phyloP scores from a whole-genome alignment of 2,113 vertebrate species.

The Murina feae region DNA sequence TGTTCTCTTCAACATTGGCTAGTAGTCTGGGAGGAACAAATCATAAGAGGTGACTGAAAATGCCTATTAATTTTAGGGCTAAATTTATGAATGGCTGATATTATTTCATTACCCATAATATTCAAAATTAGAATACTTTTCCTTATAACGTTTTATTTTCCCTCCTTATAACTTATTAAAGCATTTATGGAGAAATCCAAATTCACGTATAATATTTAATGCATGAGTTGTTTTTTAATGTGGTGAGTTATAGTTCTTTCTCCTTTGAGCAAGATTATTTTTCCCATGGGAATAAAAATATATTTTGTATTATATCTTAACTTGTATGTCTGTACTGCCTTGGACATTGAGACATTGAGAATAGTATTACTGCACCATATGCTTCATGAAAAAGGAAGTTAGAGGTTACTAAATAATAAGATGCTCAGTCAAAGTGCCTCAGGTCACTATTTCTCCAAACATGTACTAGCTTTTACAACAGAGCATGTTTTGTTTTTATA shows the following conservation, averaged over 20 bases:
- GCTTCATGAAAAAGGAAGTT: neutral
- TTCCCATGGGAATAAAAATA: neutral
- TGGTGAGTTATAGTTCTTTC: neutral
- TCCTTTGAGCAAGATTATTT: neutral
- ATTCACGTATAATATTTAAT: neutral
- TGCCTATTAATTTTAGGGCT: constrained; percentile 58
- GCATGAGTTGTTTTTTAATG: neutral
- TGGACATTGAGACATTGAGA: neutral
- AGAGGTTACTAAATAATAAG: neutral
- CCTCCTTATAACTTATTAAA: neutral
- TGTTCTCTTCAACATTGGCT: constrained; percentile 54
- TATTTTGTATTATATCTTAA: neutral
- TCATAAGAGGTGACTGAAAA: constrained; percentile 27
- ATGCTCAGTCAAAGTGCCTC: neutral
- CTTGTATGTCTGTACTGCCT: neutral
- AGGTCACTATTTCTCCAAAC: neutral
- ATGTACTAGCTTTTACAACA: neutral
- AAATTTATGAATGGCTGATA: constrained; percentile 51
- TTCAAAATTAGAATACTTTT: neutral
- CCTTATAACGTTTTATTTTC: neutral
- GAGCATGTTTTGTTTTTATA: neutral
- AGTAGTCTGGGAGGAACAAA: constrained; percentile 57
- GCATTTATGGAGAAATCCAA: constrained; percentile 36
- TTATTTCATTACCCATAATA: constrained; percentile 50
- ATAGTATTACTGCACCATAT: neutral